phyloP scores from a whole-genome alignment of 2,113 vertebrate genomes.

The Nannospalax galili region DNA sequence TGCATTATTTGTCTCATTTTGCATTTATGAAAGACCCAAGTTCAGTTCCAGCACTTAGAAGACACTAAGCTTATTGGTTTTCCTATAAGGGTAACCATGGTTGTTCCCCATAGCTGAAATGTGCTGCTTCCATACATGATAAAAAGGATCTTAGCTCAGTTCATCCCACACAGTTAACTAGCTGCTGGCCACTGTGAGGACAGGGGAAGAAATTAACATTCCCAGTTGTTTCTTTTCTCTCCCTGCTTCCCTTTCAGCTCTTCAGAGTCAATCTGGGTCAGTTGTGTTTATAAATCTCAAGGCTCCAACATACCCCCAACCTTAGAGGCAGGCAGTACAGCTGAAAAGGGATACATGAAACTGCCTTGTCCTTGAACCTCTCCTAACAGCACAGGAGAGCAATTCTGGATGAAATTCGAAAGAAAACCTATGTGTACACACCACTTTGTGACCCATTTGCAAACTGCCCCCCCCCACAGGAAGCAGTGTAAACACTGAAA shows the following conservation, averaged over 20 bases:
- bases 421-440: slow-evolving; percentile 68
- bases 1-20: neutral
- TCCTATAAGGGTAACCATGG: neutral
- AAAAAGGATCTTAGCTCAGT: slow-evolving; percentile 10
- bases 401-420: slow-evolving; percentile 37
- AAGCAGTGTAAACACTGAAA: slow-evolving; percentile 4
- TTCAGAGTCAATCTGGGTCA: neutral
- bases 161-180: neutral
- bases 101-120: neutral
- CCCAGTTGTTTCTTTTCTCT: neutral
- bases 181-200: neutral
- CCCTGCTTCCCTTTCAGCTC: neutral
- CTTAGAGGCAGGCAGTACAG: neutral
- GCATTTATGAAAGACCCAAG: neutral
- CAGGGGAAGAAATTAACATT: neutral
- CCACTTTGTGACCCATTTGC: slow-evolving; percentile 73
- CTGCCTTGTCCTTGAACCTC: slow-evolving; percentile 3
- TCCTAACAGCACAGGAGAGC: neutral
- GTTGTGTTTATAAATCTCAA: neutral
- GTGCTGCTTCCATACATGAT: neutral
- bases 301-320: neutral
- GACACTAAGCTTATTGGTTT: neutral
- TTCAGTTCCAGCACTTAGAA: slow-evolving; percentile 13
- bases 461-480: slow-evolving; percentile 60
- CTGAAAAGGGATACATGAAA: neutral